Conservation (phyloP, 2,888 invertebrate genomes). For the Cerastoderma edule region DNA sequence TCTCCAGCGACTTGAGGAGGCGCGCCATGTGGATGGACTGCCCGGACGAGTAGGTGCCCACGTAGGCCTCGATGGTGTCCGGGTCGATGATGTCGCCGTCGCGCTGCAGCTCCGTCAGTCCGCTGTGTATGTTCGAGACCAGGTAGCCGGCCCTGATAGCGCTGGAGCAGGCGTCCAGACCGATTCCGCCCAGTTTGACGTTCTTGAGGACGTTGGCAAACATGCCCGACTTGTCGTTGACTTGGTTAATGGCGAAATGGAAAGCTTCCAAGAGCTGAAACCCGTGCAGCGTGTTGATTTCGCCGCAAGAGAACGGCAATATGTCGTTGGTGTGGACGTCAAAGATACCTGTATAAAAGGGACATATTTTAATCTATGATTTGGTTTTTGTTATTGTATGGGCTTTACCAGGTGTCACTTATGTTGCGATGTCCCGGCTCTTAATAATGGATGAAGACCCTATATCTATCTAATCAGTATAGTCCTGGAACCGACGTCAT, state of each 20-base stretch:
- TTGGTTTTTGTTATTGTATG: background rate
- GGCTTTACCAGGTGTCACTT: too few species aligned
- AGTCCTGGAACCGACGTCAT: too few species aligned
- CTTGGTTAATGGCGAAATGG: conserved; percentile 77
- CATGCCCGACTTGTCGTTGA: conserved; percentile 77
- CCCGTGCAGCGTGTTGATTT: conserved; percentile 76
- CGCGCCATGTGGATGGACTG: conserved; percentile 73
- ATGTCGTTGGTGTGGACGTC: conserved; percentile 76
- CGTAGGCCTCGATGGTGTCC: conserved; percentile 74
- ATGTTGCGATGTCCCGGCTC: too few species aligned
- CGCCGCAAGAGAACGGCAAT: conserved; percentile 77
- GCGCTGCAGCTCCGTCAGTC: conserved; percentile 62
- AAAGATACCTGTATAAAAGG: conserved; percentile 74
- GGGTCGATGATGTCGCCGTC: conserved; percentile 68
- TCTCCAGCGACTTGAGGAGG: conserved; percentile 73
- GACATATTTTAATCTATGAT: background rate
- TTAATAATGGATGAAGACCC: too few species aligned
- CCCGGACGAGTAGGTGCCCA: conserved; percentile 75
- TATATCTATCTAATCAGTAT: too few species aligned
- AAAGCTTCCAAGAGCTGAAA: conserved; percentile 81
- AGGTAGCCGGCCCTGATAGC: conserved; percentile 74
- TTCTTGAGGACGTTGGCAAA: conserved; percentile 74
- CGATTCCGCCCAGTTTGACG: conserved; percentile 77
- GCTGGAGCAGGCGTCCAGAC: conserved; percentile 79
- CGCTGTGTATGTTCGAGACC: conserved; percentile 79